These are phyloP conservation scores for Hemicordylus capensis DNA, from an alignment of 2,113 vertebrate species.

Conservation along the genomic window DNA sequence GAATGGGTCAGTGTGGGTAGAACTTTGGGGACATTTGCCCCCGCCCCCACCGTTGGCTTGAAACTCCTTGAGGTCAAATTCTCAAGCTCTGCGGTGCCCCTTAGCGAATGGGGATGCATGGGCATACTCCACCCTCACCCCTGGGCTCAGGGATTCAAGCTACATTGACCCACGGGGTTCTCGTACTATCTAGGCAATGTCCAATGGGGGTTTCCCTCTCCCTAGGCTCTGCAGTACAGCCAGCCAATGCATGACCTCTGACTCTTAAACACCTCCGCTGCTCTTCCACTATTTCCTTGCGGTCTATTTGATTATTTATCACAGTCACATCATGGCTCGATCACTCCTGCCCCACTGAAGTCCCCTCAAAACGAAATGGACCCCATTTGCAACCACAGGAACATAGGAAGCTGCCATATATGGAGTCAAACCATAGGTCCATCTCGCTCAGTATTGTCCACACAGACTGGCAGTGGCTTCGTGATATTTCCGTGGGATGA, in stretches of 20 bases:
- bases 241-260: not conserved
- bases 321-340: too few species aligned
- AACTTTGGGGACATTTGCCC: not conserved
- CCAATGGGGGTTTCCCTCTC: not conserved
- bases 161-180: not conserved
- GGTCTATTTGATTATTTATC: not conserved
- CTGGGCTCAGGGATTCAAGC: not conserved
- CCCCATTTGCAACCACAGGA: not conserved
- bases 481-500: too few species aligned
- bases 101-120: not conserved
- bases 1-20: not conserved
- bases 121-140: not conserved
- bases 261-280: not conserved
- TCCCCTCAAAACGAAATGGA: not conserved
- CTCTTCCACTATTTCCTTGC: not conserved
- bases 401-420: too few species aligned
- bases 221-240: too few species aligned
- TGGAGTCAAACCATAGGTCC: too few species aligned
- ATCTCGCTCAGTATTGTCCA: too few species aligned
- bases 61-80: not conserved
- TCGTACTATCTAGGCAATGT: not conserved
- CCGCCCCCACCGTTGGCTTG: not conserved
- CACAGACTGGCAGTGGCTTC: too few species aligned
- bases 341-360: not conserved
- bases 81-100: not conserved